A percentile compares a stretch with the other conserved stretches of the same genome.
These are phyloP conservation scores for Selene dorsalis DNA, from an alignment of 2,797 vertebrate genomes.

Conservation along the genomic window DNA sequence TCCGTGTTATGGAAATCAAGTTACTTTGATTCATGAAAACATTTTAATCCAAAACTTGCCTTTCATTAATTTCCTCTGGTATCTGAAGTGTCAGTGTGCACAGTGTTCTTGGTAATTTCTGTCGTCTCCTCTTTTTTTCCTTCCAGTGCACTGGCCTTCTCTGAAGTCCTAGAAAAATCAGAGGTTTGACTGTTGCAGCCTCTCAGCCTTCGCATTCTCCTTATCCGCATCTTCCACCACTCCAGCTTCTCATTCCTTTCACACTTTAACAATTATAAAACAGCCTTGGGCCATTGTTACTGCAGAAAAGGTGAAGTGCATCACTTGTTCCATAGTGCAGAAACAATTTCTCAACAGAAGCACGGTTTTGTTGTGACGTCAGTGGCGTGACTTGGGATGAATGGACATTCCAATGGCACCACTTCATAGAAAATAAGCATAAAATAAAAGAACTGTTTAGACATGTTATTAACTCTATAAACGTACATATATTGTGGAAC, in stretches of 20 bases:
- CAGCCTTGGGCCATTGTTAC: slow-evolving; percentile 5
- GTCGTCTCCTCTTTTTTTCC: neutral
- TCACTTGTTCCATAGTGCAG: neutral
- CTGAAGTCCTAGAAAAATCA: neutral
- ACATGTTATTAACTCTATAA: too few relatives aligned
- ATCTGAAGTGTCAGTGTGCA: neutral
- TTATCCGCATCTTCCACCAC: slow-evolving; percentile 5
- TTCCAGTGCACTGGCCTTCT: neutral
- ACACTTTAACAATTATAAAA: slow-evolving; percentile 12
- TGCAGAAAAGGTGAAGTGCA: neutral
- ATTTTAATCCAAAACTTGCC: neutral
- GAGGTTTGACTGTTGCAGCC: neutral
- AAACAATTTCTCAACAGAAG: slow-evolving; percentile 1
- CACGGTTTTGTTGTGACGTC: neutral
- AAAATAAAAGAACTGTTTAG: neutral
- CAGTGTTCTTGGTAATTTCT: neutral
- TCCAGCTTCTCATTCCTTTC: slow-evolving; percentile 9
- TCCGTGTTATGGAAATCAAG: neutral
- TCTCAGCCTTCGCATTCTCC: neutral
- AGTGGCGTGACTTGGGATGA: neutral
- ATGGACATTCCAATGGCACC: neutral
- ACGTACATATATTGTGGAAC: neutral
- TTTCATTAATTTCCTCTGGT: neutral
- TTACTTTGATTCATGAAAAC: slow-evolving; percentile 1
- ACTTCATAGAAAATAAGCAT: neutral